Percentiles rank a stretch among this genome's conserved stretches.
These are phyloP conservation scores for Rotaria socialis DNA, from an alignment of 2,888 invertebrate species.

Conservation along the genomic window DNA sequence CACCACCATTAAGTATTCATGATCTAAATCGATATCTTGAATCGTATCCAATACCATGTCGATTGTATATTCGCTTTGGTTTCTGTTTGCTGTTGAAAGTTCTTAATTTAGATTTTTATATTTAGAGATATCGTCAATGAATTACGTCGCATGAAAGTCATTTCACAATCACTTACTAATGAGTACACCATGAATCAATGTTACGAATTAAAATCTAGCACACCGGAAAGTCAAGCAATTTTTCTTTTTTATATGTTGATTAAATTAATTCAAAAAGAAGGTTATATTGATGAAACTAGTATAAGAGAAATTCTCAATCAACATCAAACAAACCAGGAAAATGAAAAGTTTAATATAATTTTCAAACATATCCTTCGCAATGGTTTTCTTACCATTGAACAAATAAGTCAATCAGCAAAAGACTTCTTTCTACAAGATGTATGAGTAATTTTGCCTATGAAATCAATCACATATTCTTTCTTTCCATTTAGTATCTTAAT, in stretches of 20 bases:
- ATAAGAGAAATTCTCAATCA: background rate
- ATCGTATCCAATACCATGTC: slow-evolving; percentile 6
- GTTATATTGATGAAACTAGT: background rate
- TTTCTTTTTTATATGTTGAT: background rate
- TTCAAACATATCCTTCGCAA: background rate
- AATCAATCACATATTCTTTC: too few species aligned
- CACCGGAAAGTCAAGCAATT: background rate
- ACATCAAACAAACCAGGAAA: background rate
- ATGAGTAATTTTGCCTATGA: background rate
- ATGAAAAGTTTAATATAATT: background rate
- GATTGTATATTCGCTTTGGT: background rate
- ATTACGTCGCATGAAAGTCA: background rate
- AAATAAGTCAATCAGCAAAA: background rate
- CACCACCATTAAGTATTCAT: background rate
- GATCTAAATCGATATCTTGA: background rate
- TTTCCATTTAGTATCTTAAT: background rate
- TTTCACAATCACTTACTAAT: background rate
- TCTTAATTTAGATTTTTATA: background rate
- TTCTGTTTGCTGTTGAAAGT: background rate
- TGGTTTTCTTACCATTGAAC: background rate
- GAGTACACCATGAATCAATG: background rate
- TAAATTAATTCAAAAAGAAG: slow-evolving; percentile 1
- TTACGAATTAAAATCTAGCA: background rate
- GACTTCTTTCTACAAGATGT: background rate
- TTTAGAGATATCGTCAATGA: background rate